Base-by-base conservation (phyloP, 2,888 invertebrate genomes). In the Pyrrhia umbra region DNA sequence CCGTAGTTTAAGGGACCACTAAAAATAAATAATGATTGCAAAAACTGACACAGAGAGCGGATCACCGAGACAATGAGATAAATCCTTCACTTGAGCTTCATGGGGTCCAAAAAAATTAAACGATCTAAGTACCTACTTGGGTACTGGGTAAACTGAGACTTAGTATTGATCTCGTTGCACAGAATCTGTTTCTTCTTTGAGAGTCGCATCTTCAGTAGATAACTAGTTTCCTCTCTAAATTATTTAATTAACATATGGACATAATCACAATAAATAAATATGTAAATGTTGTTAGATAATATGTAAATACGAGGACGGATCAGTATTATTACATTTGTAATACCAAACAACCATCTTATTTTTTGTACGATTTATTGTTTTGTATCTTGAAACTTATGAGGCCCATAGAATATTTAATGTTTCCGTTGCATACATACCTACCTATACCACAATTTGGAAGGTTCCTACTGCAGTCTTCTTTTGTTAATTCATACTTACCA, bases 41-140 rank as follows among this genome's bases (percentile, higher is more conserved):
- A 57, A 51, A 58, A 52, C 34, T 39, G 40, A 49, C 39, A 20
- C 30, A n/a, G 15, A 42, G 0, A 52, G 40, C 43, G 49, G n/a
- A 46, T 8, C 27, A 21, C 13, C 5, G 13, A 40, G 64, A 65
- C 34, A 21, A 58, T 71, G 49, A 51, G 50, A 68, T 63, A 23
- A 45, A 55, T 64, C 13, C 25, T 50, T 20, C 16, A 34, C n/a
- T 16, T 21, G 25, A 34, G 39, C 16, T 47, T 20, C 9, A 20
- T 16, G 16, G n/a, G n/a, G 6, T 34, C 13, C 5, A 4, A n/a
- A 34, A 16, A 46, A n/a, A 61, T 27, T 27, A 20, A 6, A 1
- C 1, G 0, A 2, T 4, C 16, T 39, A 27, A 5, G 16, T 13
- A 30, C 20, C 6, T 9, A 3, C 2, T 13, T 18, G 5, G 42